phyloP scores from a whole-genome alignment of 2,113 vertebrate species.

The Piaya cayana region DNA sequence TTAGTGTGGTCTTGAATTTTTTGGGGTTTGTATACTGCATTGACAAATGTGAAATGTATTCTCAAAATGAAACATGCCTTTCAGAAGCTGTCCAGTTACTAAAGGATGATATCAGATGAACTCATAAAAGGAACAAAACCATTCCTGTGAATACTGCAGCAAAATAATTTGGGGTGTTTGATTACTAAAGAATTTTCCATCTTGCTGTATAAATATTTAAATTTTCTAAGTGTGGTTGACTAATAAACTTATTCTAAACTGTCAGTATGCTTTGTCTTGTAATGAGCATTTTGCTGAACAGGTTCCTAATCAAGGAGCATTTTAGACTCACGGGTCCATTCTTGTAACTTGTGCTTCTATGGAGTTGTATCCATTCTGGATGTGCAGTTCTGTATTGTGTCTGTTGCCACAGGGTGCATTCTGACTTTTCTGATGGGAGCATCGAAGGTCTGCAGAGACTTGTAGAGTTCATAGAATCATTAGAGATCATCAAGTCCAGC shows the following conservation, averaged over 20 bases:
- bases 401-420: neutral
- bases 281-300: neutral
- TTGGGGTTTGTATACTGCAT: neutral
- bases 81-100: conserved; percentile 31
- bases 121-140: conserved; percentile 36
- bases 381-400: rapidly evolving
- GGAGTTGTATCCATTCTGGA: neutral
- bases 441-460: neutral
- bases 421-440: neutral
- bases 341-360: neutral
- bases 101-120: conserved; percentile 13
- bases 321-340: neutral
- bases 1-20: neutral
- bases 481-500: no score
- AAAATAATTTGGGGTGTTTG: conserved; percentile 46
- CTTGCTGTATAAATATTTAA: conserved; percentile 56
- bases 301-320: neutral
- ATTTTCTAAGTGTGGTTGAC: conserved; percentile 70
- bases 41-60: conserved; percentile 28
- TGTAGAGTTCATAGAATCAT: neutral
- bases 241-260: conserved; percentile 74
- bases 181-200: conserved; percentile 42
- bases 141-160: conserved; percentile 74
- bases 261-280: neutral
- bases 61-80: conserved; percentile 8